Base-by-base conservation (phyloP, 1,140 invertebrate genomes). In the Megathymus violae region DNA sequence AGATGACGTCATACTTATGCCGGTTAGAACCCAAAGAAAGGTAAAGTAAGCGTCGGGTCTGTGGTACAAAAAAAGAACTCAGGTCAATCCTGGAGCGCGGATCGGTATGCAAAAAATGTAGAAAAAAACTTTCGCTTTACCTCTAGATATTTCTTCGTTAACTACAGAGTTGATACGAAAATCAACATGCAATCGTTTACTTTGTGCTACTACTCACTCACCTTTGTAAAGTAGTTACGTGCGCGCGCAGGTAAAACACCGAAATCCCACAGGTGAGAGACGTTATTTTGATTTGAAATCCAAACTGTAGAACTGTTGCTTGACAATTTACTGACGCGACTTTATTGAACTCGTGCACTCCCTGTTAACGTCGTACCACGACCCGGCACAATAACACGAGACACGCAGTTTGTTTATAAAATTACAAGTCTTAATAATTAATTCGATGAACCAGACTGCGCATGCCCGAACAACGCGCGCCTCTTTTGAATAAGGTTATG, bases 191-290 rank as follows among this genome's bases (percentile, higher is more conserved):
- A 17, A 61, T 9, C 14, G 11, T 60, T 46, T 14, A 43, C 41
- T 31, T 36, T 1, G 17, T 19, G 13, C n/a, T n/a, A n/a, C n/a
- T n/a, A n/a, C n/a, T 51, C 27, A 77, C 85, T 81, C 65, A 90
- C 88, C 88, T 90, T 81, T 75, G 60, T 75, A 81, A 77, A 82
- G 73, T 80, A 84, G 62, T 80, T 60, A 64, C 54, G 70, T 88
- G 84, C 85, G 86, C 88, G 88, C 88, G 88, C 86, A 88, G 78
- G 76, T 83, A 81, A 82, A 78, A 81, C 74, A 76, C 77, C 78
- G 70, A 76, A 85, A 85, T 88, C 83, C 84, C 80, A 90, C 85
- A 86, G 85, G 85, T 86, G 84, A 87, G 52, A 44, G 25, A 85
- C 80, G 79, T 78, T 84, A 80, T 66, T 72, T 63, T 81, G 52